These are phyloP conservation scores for Steinernema carpocapsae DNA, from an alignment of 2,888 invertebrate species.

Conservation along the genomic window DNA sequence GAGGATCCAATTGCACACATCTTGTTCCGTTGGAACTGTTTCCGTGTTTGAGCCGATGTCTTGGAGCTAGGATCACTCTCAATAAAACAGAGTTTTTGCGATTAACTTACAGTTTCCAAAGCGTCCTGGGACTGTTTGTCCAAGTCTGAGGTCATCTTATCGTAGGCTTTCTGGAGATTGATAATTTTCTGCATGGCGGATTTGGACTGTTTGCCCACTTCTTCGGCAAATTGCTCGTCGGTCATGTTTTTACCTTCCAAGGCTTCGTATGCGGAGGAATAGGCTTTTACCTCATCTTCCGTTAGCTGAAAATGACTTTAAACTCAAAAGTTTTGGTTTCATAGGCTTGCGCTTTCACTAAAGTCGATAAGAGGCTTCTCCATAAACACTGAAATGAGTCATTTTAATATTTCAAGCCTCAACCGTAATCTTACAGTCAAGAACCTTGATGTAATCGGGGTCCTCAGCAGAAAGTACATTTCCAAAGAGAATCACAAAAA, in stretches of 20 bases:
- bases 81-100: too few relatives aligned
- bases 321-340: neutral
- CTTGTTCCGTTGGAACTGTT: neutral
- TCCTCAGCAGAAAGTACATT: neutral
- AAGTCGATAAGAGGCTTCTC: constrained; percentile 25
- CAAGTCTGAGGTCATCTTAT: constrained; percentile 7
- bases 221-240: constrained; percentile 15
- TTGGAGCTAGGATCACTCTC: neutral
- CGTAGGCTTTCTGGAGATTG: constrained; percentile 8
- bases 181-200: constrained; percentile 9
- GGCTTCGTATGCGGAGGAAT: neutral
- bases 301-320: constrained; percentile 7
- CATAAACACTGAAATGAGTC: neutral
- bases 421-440: neutral
- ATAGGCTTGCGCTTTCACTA: neutral
- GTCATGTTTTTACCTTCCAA: constrained; percentile 22
- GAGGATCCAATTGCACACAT: constrained; percentile 17
- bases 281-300: constrained; percentile 1
- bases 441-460: constrained; percentile 4
- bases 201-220: neutral
- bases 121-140: constrained; percentile 13
- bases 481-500: neutral
- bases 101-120: constrained; percentile 6
- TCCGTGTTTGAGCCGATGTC: constrained; percentile 14
- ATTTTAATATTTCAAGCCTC: neutral